phyloP scores from a whole-genome alignment of 2,888 invertebrate species.

The Drosophila phalerata region DNA sequence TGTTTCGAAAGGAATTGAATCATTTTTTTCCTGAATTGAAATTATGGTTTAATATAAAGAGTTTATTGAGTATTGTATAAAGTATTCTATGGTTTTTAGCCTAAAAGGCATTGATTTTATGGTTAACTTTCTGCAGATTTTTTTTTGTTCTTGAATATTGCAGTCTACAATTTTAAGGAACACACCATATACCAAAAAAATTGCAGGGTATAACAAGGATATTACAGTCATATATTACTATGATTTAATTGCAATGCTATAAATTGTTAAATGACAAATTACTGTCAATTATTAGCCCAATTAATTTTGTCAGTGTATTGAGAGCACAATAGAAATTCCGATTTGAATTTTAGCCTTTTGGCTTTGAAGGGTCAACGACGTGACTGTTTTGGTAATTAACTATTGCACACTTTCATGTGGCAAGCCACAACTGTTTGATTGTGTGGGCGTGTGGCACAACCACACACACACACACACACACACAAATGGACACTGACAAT shows the following conservation, averaged over 20 bases:
- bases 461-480: neutral
- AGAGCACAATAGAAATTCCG: slow-evolving; percentile 34
- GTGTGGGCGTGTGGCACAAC: slow-evolving; percentile 32
- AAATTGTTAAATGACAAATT: neutral
- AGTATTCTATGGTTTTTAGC: too few species aligned
- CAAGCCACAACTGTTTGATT: slow-evolving; percentile 48
- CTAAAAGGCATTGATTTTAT: too few species aligned
- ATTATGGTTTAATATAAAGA: too few species aligned
- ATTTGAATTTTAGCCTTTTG: slow-evolving; percentile 15
- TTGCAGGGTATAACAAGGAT: neutral
- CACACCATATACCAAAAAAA: too few species aligned
- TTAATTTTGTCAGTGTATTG: slow-evolving; percentile 32
- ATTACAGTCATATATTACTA: neutral
- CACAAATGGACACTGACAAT: slow-evolving; percentile 1
- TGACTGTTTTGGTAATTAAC: slow-evolving; percentile 65
- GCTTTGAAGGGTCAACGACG: slow-evolving; percentile 56
- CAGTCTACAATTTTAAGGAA: too few species aligned
- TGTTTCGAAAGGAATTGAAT: too few species aligned
- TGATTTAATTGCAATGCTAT: neutral
- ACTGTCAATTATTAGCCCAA: neutral
- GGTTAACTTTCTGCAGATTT: too few species aligned
- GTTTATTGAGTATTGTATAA: too few species aligned
- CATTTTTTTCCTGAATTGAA: too few species aligned
- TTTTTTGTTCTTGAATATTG: too few species aligned
- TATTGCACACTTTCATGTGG: slow-evolving; percentile 41